Evolutionary conservation across 64 coral and sea anemone genomes (phyloP), one percentile per base, ranked within the genome.

Genomic region (Actinia tenebrosa): DNA sequence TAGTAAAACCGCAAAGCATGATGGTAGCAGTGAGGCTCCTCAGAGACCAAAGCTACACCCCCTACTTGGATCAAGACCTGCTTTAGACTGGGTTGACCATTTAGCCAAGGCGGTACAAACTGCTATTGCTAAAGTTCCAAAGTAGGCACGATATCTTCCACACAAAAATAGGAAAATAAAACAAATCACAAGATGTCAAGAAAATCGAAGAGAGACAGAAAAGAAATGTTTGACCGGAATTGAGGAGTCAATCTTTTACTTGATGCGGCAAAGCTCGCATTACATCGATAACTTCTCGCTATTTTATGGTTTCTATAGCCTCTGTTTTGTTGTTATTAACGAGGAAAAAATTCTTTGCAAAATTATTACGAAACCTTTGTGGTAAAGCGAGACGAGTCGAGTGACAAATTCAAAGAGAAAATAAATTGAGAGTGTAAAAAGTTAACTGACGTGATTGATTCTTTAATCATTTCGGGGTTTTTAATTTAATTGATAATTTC

Each of bases 51-150:
- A 92, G 46, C 79, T 63, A 22, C 75, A 64, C 6, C 68, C 90
- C 19, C 50, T 92, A 22, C 81, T 86, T 60, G 90, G 90, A n/a
- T 54, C 90, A 1, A 87, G 86, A 54, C 90, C 90, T 6, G 42
- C 60, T 3, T 26, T 58, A 26, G 90, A 92, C 72, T 92, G 90
- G 85, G 79, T 92, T 30, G 90, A 92, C 10, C 80, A 79, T 13
- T 75, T 92, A 47, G 90, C 80, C 37, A 92, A 92, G 22, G 85
- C 90, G 25, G 84, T 92, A 23, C 90, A 92, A 54, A 92, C 77
- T 22, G 60, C 90, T 7, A 82, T 92, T 23, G 45, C 75, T 14
- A 92, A 92, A 87, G 78, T 92, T 45, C 90, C 90, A 22, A 80
- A 53, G 16, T 92, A 82, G 27, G 63, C 47, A 50, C 47, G 47